These are phyloP conservation scores for Sipha flava DNA, from an alignment of 1,140 invertebrate genomes.

Conservation along the genomic window DNA sequence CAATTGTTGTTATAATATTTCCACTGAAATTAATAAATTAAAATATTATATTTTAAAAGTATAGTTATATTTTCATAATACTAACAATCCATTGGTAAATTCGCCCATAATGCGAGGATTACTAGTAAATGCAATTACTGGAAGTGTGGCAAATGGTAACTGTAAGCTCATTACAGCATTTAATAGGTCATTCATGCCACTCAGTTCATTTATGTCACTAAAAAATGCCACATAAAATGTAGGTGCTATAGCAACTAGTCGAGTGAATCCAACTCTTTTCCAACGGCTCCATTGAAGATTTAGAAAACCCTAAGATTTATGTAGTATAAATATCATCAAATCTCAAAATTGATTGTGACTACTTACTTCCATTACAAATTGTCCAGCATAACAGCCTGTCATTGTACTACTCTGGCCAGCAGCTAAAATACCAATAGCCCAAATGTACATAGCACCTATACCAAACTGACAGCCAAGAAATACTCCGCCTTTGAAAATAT, in stretches of 20 bases:
- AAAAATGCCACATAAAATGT: constrained; percentile 76
- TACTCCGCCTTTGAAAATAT: constrained; percentile 75
- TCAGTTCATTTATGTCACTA: constrained; percentile 64
- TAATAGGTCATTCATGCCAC: constrained; percentile 78
- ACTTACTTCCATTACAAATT: constrained; percentile 62
- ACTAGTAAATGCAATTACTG: constrained; percentile 80
- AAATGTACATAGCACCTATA: constrained; percentile 71
- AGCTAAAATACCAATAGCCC: constrained; percentile 82
- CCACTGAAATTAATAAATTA: constrained; percentile 47
- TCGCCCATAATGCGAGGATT: constrained; percentile 73
- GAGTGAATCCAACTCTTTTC: constrained; percentile 78
- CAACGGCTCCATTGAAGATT: constrained; percentile 81
- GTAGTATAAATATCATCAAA: not conserved
- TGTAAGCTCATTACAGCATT: constrained; percentile 85
- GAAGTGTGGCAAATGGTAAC: constrained; percentile 73
- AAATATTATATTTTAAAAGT: not conserved
- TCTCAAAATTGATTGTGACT: not conserved
- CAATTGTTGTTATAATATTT: constrained; percentile 59
- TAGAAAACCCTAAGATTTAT: constrained; percentile 62
- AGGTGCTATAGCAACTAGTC: constrained; percentile 79
- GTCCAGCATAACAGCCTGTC: constrained; percentile 70
- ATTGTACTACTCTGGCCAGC: constrained; percentile 86
- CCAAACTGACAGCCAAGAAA: constrained; percentile 80
- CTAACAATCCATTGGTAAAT: constrained; percentile 66
- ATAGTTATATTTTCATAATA: not conserved